phyloP scores from a whole-genome alignment of 2,888 invertebrate genomes.

The Anthrax anthrax region DNA sequence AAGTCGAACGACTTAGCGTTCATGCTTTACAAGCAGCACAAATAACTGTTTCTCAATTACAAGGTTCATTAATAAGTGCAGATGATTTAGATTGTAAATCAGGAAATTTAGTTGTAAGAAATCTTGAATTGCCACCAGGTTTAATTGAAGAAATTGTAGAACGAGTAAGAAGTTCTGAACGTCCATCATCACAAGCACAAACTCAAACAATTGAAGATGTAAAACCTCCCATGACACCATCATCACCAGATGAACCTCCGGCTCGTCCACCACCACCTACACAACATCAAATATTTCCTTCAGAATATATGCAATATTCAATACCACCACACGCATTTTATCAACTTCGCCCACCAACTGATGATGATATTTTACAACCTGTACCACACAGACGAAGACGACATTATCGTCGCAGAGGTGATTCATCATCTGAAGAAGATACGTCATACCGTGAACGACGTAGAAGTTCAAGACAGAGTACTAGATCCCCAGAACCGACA shows the following conservation, averaged over 20 bases:
- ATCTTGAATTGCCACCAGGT: slow-evolving; percentile 52
- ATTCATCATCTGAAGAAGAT: slow-evolving; percentile 39
- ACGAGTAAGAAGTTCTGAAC: slow-evolving; percentile 30
- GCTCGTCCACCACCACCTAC: slow-evolving; percentile 40
- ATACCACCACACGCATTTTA: slow-evolving; percentile 38
- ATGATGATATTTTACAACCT: slow-evolving; percentile 30
- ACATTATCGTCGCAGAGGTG: slow-evolving; percentile 37
- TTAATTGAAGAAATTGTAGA: slow-evolving; percentile 52
- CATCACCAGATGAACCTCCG: slow-evolving; percentile 30
- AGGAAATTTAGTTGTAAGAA: slow-evolving; percentile 50
- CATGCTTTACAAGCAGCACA: slow-evolving; percentile 65
- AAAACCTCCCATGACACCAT: slow-evolving; percentile 1
- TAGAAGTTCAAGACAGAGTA: slow-evolving; percentile 26
- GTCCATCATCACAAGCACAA: slow-evolving; percentile 29
- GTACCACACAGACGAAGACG: slow-evolving; percentile 38
- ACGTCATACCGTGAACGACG: slow-evolving; percentile 35
- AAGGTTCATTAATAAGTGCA: slow-evolving; percentile 56
- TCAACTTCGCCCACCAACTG: slow-evolving; percentile 30
- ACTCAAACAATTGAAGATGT: slow-evolving; percentile 18
- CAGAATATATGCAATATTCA: slow-evolving; percentile 40
- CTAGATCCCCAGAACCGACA: slow-evolving; percentile 44
- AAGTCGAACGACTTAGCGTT: slow-evolving; percentile 64
- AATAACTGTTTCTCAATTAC: slow-evolving; percentile 67
- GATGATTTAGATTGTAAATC: slow-evolving; percentile 57
- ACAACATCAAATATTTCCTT: slow-evolving; percentile 31